Percentiles rank a stretch among this genome's conserved stretches.
Conservation (phyloP, 92 coral and sea anemone species). For the Pocillopora grandis region DNA sequence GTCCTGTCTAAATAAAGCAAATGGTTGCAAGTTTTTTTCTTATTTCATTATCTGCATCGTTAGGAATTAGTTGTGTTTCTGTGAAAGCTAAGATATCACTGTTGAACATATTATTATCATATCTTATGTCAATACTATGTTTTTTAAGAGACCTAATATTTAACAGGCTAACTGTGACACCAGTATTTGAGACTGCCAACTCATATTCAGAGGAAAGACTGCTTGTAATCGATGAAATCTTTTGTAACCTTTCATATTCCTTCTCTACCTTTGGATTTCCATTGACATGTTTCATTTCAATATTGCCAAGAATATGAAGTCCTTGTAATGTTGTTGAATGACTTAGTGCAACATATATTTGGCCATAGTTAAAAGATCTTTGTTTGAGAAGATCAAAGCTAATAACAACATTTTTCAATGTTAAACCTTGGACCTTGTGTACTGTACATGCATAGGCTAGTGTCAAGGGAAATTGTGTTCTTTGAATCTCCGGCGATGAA, state of each 20-base stretch:
- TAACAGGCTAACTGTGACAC: conserved; percentile 35
- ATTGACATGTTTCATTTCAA: conserved; percentile 50
- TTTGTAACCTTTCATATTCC: conserved; percentile 52
- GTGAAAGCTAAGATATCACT: conserved; percentile 54
- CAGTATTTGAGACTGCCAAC: conserved; percentile 35
- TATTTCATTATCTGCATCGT: conserved; percentile 49
- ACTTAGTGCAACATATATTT: conserved; percentile 55
- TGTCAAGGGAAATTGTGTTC: conserved; percentile 50
- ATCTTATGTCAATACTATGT: conserved; percentile 57
- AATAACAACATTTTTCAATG: conserved; percentile 44
- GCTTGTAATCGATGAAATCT: conserved; percentile 25
- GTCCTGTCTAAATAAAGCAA: conserved; percentile 44
- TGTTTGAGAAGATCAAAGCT: conserved; percentile 51
- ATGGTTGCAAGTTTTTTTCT: conserved; percentile 43
- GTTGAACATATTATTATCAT: conserved; percentile 34
- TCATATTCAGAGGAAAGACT: conserved; percentile 43
- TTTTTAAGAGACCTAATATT: conserved; percentile 55
- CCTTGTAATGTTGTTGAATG: conserved; percentile 50
- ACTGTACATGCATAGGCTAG: conserved; percentile 47
- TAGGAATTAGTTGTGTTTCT: conserved; percentile 55
- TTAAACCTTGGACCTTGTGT: conserved; percentile 61
- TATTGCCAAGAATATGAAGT: conserved; percentile 50
- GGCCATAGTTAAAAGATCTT: conserved; percentile 56
- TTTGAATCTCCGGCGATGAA: conserved; percentile 63
- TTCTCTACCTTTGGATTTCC: conserved; percentile 43